Evolutionary conservation across 1,140 invertebrate genomes (phyloP).

Genomic region (Drosophila sp.): DNA sequence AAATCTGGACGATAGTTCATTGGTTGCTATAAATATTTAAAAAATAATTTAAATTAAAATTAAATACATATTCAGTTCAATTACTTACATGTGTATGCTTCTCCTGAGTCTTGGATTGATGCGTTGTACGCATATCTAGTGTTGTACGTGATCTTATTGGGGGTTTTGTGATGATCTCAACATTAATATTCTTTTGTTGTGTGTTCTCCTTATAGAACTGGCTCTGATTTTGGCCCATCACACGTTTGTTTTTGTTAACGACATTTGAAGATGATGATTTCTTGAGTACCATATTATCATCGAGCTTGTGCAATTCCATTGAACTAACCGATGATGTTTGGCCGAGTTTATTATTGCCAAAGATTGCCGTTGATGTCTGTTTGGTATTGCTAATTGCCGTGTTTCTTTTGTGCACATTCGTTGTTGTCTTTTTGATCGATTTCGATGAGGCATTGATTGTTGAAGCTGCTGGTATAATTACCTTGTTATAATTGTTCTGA

Average conservation of each 20-base stretch:
- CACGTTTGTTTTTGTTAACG: slow-evolving; percentile 73
- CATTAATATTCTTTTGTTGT: slow-evolving; percentile 76
- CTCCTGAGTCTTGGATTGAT: slow-evolving; percentile 58
- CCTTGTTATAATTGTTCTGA: slow-evolving; percentile 54
- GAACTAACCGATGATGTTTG: slow-evolving; percentile 81
- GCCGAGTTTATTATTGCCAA: slow-evolving; percentile 66
- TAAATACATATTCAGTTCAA: not conserved
- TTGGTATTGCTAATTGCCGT: slow-evolving; percentile 58
- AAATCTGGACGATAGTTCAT: slow-evolving; percentile 66
- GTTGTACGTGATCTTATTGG: slow-evolving; percentile 82
- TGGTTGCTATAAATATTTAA: slow-evolving; percentile 28
- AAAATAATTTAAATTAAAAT: too few relatives aligned
- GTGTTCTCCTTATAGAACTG: slow-evolving; percentile 78
- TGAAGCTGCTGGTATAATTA: slow-evolving; percentile 43
- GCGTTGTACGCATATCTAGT: slow-evolving; percentile 68
- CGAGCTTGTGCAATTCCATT: slow-evolving; percentile 82
- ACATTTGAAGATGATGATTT: slow-evolving; percentile 77
- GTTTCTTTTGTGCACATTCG: slow-evolving; percentile 65
- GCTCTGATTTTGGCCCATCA: slow-evolving; percentile 55
- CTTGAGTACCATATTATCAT: slow-evolving; percentile 80
- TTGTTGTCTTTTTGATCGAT: slow-evolving; percentile 62
- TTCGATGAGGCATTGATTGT: slow-evolving; percentile 74
- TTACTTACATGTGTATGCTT: slow-evolving; percentile 60
- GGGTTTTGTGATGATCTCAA: slow-evolving; percentile 82
- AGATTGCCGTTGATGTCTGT: slow-evolving; percentile 59